Conservation (phyloP, 2,113 vertebrate genomes). For the Hirundichthys speculiger region DNA sequence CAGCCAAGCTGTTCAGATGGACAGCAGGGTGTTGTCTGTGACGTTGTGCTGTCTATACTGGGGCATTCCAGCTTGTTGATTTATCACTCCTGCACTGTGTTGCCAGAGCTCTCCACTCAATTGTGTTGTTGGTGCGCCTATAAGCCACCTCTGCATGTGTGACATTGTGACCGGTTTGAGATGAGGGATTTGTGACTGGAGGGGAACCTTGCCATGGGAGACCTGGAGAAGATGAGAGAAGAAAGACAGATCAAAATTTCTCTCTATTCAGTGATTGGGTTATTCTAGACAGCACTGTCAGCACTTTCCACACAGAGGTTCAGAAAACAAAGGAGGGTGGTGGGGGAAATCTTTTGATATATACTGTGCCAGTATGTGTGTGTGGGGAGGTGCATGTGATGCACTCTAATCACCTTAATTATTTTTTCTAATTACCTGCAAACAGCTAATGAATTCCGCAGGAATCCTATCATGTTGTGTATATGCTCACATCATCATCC, state of each 20-base stretch:
- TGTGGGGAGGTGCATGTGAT: slow-evolving; percentile 76
- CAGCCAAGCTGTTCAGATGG: slow-evolving; percentile 32
- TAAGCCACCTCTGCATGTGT: slow-evolving; percentile 75
- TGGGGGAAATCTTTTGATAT: slow-evolving; percentile 59
- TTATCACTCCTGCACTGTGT: slow-evolving; percentile 74
- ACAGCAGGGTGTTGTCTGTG: slow-evolving; percentile 56
- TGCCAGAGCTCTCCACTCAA: slow-evolving; percentile 51
- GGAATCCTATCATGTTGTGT: slow-evolving; percentile 98
- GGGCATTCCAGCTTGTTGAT: slow-evolving; percentile 66
- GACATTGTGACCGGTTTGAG: slow-evolving; percentile 56
- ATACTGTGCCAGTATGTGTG: slow-evolving; percentile 39
- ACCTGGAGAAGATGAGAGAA: slow-evolving; percentile 58
- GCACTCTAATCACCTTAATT: slow-evolving; percentile 98
- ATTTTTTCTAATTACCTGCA: slow-evolving; percentile 99
- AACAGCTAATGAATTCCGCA: slow-evolving; percentile 99
- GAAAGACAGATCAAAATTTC: slow-evolving; percentile 58
- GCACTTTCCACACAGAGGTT: slow-evolving; percentile 86
- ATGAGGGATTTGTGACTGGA: slow-evolving; percentile 74
- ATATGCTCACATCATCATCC: slow-evolving; percentile 96
- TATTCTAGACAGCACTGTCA: slow-evolving; percentile 82
- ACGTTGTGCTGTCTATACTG: slow-evolving; percentile 56
- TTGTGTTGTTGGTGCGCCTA: slow-evolving; percentile 70
- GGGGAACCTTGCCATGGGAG: slow-evolving; percentile 53
- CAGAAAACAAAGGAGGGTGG: slow-evolving; percentile 48
- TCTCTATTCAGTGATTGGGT: slow-evolving; percentile 66